Conservation (phyloP, 2,113 vertebrate species). For the Myiozetetes cayanensis region DNA sequence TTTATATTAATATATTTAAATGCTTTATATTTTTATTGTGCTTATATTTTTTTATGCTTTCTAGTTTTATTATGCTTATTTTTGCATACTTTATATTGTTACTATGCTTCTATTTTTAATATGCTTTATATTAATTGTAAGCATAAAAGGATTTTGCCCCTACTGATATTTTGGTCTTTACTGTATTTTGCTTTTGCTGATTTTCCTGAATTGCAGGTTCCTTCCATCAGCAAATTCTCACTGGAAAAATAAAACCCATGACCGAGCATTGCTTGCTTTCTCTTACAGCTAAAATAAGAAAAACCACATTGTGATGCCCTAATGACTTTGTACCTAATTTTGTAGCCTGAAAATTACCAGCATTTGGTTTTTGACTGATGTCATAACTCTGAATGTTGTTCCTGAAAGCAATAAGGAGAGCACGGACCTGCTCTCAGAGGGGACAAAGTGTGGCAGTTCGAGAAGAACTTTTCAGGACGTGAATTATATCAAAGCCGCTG, state of each 20-base stretch:
- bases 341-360: neutral
- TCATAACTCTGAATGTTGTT: neutral
- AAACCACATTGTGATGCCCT: neutral
- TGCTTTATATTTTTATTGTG: neutral
- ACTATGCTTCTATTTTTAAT: neutral
- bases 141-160: neutral
- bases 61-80: neutral
- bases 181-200: neutral
- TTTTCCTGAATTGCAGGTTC: slow-evolving; percentile 14
- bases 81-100: neutral
- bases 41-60: neutral
- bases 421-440: neutral
- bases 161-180: neutral
- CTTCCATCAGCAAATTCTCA: slow-evolving; percentile 26
- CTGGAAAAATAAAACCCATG: slow-evolving; percentile 18
- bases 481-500: neutral
- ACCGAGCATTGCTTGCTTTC: neutral
- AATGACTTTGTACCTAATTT: neutral
- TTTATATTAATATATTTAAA: neutral
- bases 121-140: neutral
- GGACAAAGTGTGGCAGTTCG: neutral
- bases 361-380: neutral
- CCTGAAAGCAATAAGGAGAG: neutral
- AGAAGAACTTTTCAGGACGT: neutral
- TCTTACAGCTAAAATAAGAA: neutral